Base-by-base conservation (phyloP, 2,888 invertebrate species). In the Eurytoma californica region DNA sequence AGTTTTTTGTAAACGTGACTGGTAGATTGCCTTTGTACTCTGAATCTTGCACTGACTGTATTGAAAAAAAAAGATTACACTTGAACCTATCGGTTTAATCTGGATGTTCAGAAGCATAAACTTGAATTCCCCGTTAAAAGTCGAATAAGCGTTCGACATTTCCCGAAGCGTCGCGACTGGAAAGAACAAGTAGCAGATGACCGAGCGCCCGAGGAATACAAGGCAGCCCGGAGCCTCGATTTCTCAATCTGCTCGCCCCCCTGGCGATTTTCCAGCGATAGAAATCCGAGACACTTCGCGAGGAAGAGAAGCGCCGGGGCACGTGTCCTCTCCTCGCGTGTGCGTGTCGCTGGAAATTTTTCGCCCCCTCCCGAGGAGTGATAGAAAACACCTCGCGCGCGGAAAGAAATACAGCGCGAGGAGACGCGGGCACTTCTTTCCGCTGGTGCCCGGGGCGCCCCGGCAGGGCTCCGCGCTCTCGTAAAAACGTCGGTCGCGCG, bases 401-500 rank as follows among this genome's bases (percentile, higher is more conserved):
- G 20, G 60, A 28, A 68, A 30, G 30, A 57, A 57, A 16, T 3
- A 49, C 20, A 14, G 47, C 49, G 12, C 51, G 39, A 39, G 39
- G 39, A 18, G 39, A 18, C 18, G 57, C 3, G 20, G 20, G 57
- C 4, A 57, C 57, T 18, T 9, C 57, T n/a, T 20, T 57, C 57
- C 16, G 18, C 57, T 5, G 7, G n/a, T 20, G 20, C n/a, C 14
- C 9, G 7, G 28, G 13, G 28, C 60, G 28, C 14, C 18, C 9
- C 57, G 18, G 4, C 20, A 3, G 0, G 4, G 0, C 28, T 18
- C 61, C 47, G 28, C 47, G 28, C 55, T 12, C 72, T 77, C 79
- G 67, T 74, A 77, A 77, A 77, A 65, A 77, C 65, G 70, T 70
- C 70, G 53, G 58, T 24, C 39, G 57, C 65, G 57, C 20, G 24